Conservation (phyloP, 1,140 invertebrate species). For the Belonocnema kinseyi region DNA sequence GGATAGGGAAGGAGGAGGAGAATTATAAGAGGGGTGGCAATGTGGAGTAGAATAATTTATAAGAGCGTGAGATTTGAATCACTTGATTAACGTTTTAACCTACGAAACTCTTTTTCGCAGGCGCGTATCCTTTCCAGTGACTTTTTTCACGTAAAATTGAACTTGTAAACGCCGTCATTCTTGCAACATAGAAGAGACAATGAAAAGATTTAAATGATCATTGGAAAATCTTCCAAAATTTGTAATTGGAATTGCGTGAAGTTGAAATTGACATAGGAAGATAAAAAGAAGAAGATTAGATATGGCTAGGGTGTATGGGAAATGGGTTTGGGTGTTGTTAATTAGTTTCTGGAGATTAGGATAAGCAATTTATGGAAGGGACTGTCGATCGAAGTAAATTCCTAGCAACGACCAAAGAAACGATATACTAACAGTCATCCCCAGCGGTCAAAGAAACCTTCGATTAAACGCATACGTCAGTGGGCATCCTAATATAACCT, state of each 20-base stretch:
- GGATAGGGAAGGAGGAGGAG: too few species aligned
- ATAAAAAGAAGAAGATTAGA: background rate
- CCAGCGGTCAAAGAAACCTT: slow-evolving; percentile 56
- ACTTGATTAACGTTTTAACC: too few species aligned
- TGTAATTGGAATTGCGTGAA: background rate
- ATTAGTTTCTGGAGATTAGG: slow-evolving; percentile 43
- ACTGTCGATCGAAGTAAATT: slow-evolving; percentile 54
- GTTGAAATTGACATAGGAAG: background rate
- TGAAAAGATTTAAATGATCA: background rate
- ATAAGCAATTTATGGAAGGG: slow-evolving; percentile 46
- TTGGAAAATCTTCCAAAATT: background rate
- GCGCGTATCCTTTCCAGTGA: too few species aligned
- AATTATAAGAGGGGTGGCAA: too few species aligned
- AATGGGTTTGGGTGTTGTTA: slow-evolving; percentile 1
- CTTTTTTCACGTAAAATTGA: too few species aligned
- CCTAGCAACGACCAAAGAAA: slow-evolving; percentile 55
- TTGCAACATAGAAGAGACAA: too few species aligned
- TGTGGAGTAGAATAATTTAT: too few species aligned
- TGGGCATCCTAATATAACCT: slow-evolving; percentile 56
- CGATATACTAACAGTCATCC: slow-evolving; percentile 47
- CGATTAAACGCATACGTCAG: slow-evolving; percentile 53
- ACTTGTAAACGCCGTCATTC: too few species aligned
- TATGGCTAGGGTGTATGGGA: background rate
- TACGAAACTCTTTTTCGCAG: too few species aligned
- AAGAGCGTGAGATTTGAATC: too few species aligned